phyloP scores from a whole-genome alignment of 2,888 invertebrate genomes.

The Papilio elwesi region DNA sequence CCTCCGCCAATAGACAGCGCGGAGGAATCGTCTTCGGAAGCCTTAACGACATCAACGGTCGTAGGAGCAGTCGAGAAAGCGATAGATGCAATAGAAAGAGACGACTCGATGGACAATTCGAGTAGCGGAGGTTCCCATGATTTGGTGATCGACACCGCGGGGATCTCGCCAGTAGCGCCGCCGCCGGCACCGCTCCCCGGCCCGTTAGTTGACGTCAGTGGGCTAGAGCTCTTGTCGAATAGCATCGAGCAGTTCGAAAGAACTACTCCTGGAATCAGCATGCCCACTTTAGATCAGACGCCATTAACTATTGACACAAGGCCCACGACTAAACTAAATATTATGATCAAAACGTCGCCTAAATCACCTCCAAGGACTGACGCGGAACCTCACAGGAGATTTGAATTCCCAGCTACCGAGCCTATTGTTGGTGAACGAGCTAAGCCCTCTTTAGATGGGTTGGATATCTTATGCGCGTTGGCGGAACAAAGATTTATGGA shows the following conservation, averaged over 20 bases:
- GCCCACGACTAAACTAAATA: constrained; percentile 66
- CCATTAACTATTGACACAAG: constrained; percentile 76
- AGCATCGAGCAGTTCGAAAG: constrained; percentile 92
- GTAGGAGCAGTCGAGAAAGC: constrained; percentile 74
- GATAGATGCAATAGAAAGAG: constrained; percentile 73
- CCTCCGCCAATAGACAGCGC: constrained; percentile 65
- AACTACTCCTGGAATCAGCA: constrained; percentile 68
- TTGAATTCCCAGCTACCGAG: constrained; percentile 69
- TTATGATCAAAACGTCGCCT: constrained; percentile 76
- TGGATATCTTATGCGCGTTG: constrained; percentile 91
- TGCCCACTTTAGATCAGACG: constrained; percentile 64
- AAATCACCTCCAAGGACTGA: constrained; percentile 73
- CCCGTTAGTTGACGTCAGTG: constrained; percentile 88
- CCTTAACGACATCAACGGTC: constrained; percentile 60
- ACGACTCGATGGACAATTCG: constrained; percentile 69
- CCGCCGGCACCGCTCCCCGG: constrained; percentile 51
- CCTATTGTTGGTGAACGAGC: constrained; percentile 60
- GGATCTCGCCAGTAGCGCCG: constrained; percentile 56
- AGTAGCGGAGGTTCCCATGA: constrained; percentile 77
- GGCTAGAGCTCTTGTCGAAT: constrained; percentile 92
- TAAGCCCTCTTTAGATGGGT: constrained; percentile 84
- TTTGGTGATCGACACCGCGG: constrained; percentile 77
- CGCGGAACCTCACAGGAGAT: constrained; percentile 67
- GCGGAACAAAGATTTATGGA: constrained; percentile 93
- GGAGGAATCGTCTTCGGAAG: constrained; percentile 75